These are phyloP conservation scores for Peromyscus eremicus DNA, from an alignment of 2,797 vertebrate species.

Conservation along the genomic window DNA sequence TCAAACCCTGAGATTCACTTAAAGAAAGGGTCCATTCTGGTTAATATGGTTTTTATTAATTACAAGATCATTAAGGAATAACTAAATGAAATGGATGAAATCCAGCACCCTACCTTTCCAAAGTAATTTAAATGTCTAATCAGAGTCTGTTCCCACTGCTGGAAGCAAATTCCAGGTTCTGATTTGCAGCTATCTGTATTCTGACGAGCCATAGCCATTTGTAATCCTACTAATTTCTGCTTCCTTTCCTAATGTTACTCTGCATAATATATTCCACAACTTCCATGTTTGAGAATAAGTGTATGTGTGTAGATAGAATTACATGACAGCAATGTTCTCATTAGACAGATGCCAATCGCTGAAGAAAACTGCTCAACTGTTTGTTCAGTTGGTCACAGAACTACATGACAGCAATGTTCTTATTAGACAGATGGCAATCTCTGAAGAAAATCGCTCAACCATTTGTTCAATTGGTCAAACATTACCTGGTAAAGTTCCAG, in stretches of 20 bases:
- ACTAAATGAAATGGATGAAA: conserved; percentile 80
- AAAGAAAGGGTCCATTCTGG: conserved; percentile 73
- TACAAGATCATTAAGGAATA: conserved; percentile 84
- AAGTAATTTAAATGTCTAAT: conserved; percentile 82
- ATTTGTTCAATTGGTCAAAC: background rate
- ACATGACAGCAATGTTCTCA: background rate
- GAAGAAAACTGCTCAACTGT: background rate
- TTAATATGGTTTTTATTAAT: conserved; percentile 85
- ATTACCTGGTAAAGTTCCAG: background rate
- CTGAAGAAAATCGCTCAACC: background rate
- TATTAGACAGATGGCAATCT: background rate
- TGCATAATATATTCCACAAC: background rate
- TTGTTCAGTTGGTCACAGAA: background rate
- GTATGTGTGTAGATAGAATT: background rate
- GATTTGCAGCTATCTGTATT: conserved; percentile 74
- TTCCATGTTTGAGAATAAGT: background rate
- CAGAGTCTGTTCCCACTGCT: conserved; percentile 62
- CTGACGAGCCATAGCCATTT: background rate
- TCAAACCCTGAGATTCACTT: conserved; percentile 79
- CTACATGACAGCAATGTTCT: background rate
- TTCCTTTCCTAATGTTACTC: background rate
- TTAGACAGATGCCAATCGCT: background rate
- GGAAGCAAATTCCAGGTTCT: conserved; percentile 68
- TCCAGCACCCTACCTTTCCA: conserved; percentile 63
- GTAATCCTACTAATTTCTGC: background rate